Evolutionary conservation across 2,888 invertebrate species (phyloP).

Genomic region (Eurytoma adleriae): DNA sequence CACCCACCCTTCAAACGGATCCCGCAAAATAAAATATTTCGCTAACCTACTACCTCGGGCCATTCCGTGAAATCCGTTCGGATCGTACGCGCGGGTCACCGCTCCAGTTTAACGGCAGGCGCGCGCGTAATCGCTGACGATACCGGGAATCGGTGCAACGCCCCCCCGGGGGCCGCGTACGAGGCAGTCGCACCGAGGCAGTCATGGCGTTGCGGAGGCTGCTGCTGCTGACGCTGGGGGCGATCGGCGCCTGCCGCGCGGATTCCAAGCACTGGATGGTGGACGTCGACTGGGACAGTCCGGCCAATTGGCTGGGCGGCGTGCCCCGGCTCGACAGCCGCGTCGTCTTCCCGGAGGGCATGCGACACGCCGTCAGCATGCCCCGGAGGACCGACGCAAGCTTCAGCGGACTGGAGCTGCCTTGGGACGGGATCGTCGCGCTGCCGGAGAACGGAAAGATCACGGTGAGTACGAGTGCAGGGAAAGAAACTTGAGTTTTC

Average conservation of each 20-base stretch:
- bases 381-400: slow-evolving; percentile 58
- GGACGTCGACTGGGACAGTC: slow-evolving; percentile 68
- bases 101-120: too few relatives aligned
- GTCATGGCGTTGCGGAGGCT: background rate
- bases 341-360: slow-evolving; percentile 69
- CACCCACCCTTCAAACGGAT: too few relatives aligned
- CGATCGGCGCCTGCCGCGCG: slow-evolving; percentile 5
- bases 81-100: too few relatives aligned
- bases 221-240: background rate
- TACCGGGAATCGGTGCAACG: background rate
- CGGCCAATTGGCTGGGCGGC: slow-evolving; percentile 67
- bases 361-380: slow-evolving; percentile 69
- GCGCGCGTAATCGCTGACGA: slow-evolving; percentile 31
- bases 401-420: slow-evolving; percentile 67
- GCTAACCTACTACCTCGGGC: too few relatives aligned
- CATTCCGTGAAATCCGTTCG: too few relatives aligned
- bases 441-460: slow-evolving; percentile 63
- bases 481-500: too few relatives aligned
- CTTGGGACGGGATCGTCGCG: slow-evolving; percentile 67
- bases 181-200: background rate
- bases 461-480: slow-evolving; percentile 59
- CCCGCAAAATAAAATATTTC: too few relatives aligned
- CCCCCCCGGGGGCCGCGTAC: too few relatives aligned
- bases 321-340: slow-evolving; percentile 65
- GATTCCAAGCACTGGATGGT: slow-evolving; percentile 68